Evolutionary conservation across 2,797 vertebrate species (phyloP).

Genomic region (Gila robusta): DNA sequence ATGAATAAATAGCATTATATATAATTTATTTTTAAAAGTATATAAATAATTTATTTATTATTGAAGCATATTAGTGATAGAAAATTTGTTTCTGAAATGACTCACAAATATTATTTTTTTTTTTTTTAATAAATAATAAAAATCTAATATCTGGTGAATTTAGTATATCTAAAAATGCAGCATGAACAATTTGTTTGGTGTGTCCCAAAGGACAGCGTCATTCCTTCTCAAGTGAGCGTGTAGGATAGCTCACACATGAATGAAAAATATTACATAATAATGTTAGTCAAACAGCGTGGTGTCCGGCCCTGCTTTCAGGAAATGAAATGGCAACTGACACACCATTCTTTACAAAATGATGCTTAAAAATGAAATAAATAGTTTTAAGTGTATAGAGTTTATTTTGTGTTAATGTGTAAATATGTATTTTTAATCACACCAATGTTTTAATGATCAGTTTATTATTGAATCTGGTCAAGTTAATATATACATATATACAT

Average conservation of each 20-base stretch:
- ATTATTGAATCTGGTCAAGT: background rate
- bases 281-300: constrained; percentile 43
- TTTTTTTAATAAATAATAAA: too few species aligned
- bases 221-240: constrained; percentile 35
- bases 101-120: background rate
- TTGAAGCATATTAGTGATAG: background rate
- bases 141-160: background rate
- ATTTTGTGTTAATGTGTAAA: background rate
- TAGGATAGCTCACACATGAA: constrained; percentile 60
- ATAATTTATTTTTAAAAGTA: background rate
- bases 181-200: background rate
- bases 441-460: background rate
- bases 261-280: constrained; percentile 63
- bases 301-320: constrained; percentile 39
- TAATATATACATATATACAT: background rate
- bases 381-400: background rate
- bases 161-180: background rate
- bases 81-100: background rate
- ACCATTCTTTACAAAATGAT: constrained; percentile 2
- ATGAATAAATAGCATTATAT: background rate
- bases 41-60: background rate
- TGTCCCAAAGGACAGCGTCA: constrained; percentile 13
- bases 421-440: background rate
- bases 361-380: background rate
- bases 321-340: background rate